These are phyloP conservation scores for Labeo catla DNA, from an alignment of 2,113 vertebrate species.

Conservation along the genomic window DNA sequence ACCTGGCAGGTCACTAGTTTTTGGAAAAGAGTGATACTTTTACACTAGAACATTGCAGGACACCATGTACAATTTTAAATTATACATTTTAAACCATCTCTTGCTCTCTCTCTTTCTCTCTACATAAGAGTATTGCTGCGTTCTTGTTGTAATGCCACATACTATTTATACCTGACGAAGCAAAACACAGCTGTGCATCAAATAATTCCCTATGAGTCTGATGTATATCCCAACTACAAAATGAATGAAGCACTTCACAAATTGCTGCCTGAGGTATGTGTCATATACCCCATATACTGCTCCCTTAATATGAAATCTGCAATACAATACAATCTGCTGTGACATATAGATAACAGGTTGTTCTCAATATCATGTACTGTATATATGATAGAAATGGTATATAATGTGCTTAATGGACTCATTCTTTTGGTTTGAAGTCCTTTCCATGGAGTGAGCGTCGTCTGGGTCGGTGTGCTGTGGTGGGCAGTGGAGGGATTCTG, in stretches of 20 bases:
- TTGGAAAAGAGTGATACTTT: no score
- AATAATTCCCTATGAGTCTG: not conserved
- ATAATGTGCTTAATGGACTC: no score
- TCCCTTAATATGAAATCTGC: no score
- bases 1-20: no score
- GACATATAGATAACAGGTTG: no score
- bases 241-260: not conserved
- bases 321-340: no score
- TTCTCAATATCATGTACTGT: no score
- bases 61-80: no score
- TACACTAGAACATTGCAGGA: not conserved
- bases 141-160: not conserved
- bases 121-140: not conserved
- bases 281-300: no score
- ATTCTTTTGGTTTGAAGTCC: not conserved
- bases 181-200: conserved; percentile 1
- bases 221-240: not conserved
- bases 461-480: conserved; percentile 5
- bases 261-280: not conserved
- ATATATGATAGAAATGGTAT: no score
- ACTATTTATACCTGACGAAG: not conserved
- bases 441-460: not conserved
- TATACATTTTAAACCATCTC: not conserved
- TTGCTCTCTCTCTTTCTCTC: not conserved
- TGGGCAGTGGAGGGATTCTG: conserved; percentile 23